Percentiles rank a stretch among this genome's conserved stretches.
Evolutionary conservation across 2,113 vertebrate species (phyloP).

Genomic region (Lepisosteus osseus): DNA sequence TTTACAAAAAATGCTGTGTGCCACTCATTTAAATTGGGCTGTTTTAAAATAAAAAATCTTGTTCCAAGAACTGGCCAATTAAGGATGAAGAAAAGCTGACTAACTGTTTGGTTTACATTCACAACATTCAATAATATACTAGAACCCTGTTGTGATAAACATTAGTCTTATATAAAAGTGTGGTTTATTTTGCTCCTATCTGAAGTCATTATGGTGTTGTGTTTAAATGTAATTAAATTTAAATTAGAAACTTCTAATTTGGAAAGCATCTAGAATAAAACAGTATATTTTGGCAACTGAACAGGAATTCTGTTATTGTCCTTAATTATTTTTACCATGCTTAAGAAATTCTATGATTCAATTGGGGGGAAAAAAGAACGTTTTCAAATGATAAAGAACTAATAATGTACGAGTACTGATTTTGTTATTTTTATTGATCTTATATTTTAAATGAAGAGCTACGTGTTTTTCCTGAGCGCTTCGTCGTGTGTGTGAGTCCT

Average conservation of each 20-base stretch:
- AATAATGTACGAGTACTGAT: no score
- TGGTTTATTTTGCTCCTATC: constrained; percentile 31
- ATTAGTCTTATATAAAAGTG: constrained; percentile 19
- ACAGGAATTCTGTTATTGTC: no score
- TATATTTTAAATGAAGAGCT: constrained; percentile 63
- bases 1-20: neutral
- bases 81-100: constrained; percentile 17
- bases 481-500: constrained; percentile 81
- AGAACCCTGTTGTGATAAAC: neutral
- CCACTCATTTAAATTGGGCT: neutral
- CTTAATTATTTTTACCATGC: no score
- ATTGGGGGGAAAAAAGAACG: no score
- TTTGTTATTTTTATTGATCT: no score
- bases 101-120: constrained; percentile 16
- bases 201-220: constrained; percentile 16
- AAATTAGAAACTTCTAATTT: no score
- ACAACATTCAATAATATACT: neutral
- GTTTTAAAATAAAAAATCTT: neutral
- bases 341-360: no score
- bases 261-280: no score
- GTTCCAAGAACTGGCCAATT: constrained; percentile 3
- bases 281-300: no score
- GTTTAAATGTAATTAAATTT: neutral
- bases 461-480: constrained; percentile 83
- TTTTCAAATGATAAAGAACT: no score